Evolutionary conservation across 1,140 invertebrate genomes (phyloP).

Genomic region (Dufourea novaeangliae): DNA sequence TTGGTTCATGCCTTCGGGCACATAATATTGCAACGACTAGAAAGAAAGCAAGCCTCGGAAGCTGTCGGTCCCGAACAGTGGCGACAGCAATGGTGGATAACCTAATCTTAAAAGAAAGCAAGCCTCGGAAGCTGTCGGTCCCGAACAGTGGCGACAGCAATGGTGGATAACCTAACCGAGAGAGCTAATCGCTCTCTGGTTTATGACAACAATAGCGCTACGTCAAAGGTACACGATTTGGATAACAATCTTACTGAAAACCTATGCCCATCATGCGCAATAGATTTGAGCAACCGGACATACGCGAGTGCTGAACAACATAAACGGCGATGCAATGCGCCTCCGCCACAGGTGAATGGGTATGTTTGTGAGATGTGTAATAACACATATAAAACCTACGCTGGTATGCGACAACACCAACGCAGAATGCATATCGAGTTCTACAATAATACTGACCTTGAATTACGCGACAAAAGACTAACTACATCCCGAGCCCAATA

Average conservation of each 20-base stretch:
- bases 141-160: slow-evolving; percentile 16
- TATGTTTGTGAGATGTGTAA: background rate
- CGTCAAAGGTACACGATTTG: too few relatives aligned
- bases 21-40: background rate
- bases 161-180: background rate
- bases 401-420: background rate
- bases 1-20: slow-evolving; percentile 1
- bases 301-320: background rate
- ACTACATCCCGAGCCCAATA: background rate
- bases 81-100: slow-evolving; percentile 3
- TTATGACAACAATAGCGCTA: background rate
- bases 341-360: background rate
- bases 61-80: slow-evolving; percentile 18
- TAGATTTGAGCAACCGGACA: background rate
- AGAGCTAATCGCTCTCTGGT: background rate
- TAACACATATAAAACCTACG: background rate
- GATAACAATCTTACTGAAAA: background rate
- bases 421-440: background rate
- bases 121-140: slow-evolving; percentile 18
- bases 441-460: background rate
- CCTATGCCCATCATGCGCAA: background rate
- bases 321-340: background rate
- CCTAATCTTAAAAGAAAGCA: background rate
- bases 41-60: slow-evolving; percentile 6
- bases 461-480: background rate